A percentile compares a stretch with the other conserved stretches of the same genome.
These are phyloP conservation scores for Drosophila demipolita DNA, from an alignment of 2,888 invertebrate species.

Conservation along the genomic window DNA sequence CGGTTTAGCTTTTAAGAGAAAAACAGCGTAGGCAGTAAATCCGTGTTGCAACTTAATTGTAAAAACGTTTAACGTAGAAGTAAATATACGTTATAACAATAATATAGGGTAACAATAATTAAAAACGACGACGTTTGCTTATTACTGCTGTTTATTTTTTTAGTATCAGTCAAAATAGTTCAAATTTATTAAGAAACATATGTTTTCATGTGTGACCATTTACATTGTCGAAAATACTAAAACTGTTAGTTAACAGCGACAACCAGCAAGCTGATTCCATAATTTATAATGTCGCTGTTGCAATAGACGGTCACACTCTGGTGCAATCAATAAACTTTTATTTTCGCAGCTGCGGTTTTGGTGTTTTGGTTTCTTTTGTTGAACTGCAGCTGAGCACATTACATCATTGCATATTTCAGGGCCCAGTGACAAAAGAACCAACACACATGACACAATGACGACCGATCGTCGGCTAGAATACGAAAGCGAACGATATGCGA, in stretches of 20 bases:
- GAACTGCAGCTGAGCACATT: slow-evolving; percentile 35
- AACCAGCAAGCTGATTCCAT: neutral
- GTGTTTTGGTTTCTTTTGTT: slow-evolving; percentile 32
- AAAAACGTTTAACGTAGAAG: neutral
- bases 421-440: slow-evolving; percentile 19
- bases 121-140: neutral
- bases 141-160: neutral
- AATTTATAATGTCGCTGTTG: neutral
- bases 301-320: slow-evolving; percentile 36
- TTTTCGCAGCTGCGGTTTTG: slow-evolving; percentile 45
- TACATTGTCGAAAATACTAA: neutral
- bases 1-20: neutral
- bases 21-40: neutral
- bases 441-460: slow-evolving; percentile 34
- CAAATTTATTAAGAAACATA: slow-evolving; percentile 1
- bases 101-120: neutral
- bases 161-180: neutral
- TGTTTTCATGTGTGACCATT: slow-evolving; percentile 24
- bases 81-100: neutral
- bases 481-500: slow-evolving; percentile 57
- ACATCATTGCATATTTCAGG: slow-evolving; percentile 39
- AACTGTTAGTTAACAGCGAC: neutral
- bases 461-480: slow-evolving; percentile 57
- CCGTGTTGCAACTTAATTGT: neutral
- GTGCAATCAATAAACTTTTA: slow-evolving; percentile 54